Base-by-base conservation (phyloP, 2,888 invertebrate genomes). In the Drosophila tanythrix region DNA sequence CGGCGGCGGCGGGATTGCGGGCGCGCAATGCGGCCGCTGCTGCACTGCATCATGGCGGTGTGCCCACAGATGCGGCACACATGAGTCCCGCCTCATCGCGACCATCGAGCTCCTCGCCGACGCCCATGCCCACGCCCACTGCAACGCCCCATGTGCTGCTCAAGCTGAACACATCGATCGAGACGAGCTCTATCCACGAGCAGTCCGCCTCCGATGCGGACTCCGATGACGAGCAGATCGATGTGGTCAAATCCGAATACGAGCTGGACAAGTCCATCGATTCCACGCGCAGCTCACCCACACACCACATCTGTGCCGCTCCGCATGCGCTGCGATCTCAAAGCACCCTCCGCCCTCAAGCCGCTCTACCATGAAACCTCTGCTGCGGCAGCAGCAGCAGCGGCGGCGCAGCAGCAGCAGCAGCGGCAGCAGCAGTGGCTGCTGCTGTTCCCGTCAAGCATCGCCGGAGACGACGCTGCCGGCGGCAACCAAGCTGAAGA, bases 201-300 rank as follows among this genome's bases (percentile, higher is more conserved):
- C 93, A 93, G 56, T 92, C 92, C 18, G 94, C 95, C 21, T 94
- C 95, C 6, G 95, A 95, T 69, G 89, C 79, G 10, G 95, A 95
- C 74, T 95, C 95, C 0, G 96, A 96, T 55, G 96, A 96, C 70
- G 96, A 96, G 88, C 95, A 95, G 66, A 96, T 96, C 83, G 96
- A 96, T 88, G 96, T 96, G 31, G 96, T 96, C 0, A 96, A 95
- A 85, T 96, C 96, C 0, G 96, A 96, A 3, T 96, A 91, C 7
- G 91, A 92, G 50, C 76, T 92, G 62, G 90, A 92, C 53, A 91
- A 91, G 64, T 90, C 92, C 48, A 81, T 89, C 36, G 92, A 92
- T n/a, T 91, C 92, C 0, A 88, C 82, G 8, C 91, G 91, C 61
- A 92, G 91, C 62, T 90, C 91, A 10, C 92, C 92, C 50, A 69